Percentiles rank a stretch among this genome's conserved stretches.
Evolutionary conservation across 1,140 invertebrate genomes (phyloP).

Genomic region (Brachionus calyciflorus): DNA sequence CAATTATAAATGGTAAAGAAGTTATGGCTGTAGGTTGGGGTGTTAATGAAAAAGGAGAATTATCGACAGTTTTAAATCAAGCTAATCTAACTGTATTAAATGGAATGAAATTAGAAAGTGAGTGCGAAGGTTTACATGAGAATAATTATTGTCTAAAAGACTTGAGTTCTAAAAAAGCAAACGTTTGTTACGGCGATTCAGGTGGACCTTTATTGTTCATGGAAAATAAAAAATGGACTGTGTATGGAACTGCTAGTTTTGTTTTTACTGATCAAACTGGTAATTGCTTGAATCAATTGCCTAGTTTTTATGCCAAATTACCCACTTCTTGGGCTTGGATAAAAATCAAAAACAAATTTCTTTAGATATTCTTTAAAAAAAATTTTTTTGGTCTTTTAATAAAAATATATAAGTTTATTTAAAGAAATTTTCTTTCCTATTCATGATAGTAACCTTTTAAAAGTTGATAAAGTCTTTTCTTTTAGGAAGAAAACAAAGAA

Average conservation of each 20-base stretch:
- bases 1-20: background rate
- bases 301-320: background rate
- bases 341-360: too few relatives aligned
- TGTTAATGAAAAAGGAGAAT: background rate
- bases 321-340: background rate
- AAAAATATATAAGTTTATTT: too few relatives aligned
- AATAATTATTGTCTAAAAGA: background rate
- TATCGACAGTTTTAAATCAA: background rate
- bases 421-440: too few relatives aligned
- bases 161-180: background rate
- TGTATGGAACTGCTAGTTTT: conserved; percentile 13
- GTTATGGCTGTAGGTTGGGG: background rate
- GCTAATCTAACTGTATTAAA: background rate
- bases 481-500: too few relatives aligned
- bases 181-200: conserved; percentile 4
- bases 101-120: background rate
- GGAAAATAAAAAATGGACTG: background rate
- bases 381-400: too few relatives aligned
- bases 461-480: too few relatives aligned
- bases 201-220: background rate
- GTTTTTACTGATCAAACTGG: background rate
- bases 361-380: too few relatives aligned
- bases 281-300: background rate
- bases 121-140: background rate
- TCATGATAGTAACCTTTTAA: too few relatives aligned